Evolutionary conservation across 2,113 vertebrate species (phyloP).

Genomic region (Cavia aperea): DNA sequence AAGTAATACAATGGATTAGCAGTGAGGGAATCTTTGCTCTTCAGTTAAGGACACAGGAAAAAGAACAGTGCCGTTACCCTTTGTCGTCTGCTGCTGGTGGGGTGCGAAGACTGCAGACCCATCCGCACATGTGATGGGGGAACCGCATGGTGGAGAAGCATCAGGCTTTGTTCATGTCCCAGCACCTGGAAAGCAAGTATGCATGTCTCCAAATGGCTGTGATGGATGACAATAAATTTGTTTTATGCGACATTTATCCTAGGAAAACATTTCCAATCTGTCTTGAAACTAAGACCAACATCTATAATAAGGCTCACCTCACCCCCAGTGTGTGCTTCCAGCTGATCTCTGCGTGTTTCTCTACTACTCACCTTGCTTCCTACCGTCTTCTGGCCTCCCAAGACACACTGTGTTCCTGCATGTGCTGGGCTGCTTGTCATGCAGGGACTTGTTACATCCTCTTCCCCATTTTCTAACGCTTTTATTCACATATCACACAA

Average conservation of each 20-base stretch:
- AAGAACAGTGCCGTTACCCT: not conserved
- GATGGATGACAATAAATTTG: not conserved
- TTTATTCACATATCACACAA: not conserved
- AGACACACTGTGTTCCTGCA: not conserved
- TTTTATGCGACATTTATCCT: not conserved
- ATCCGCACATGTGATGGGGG: rapidly evolving
- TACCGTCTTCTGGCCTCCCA: not conserved
- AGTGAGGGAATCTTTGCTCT: not conserved
- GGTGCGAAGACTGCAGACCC: not conserved
- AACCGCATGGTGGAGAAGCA: rapidly evolving
- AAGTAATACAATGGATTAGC: not conserved
- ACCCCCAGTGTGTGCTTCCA: not conserved
- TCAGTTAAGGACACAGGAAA: not conserved
- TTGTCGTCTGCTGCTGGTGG: rapidly evolving
- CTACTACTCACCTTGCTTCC: not conserved
- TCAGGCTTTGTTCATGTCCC: not conserved
- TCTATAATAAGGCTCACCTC: not conserved
- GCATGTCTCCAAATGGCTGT: not conserved
- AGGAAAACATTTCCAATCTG: not conserved
- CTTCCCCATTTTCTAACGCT: not conserved
- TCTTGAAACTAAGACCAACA: not conserved
- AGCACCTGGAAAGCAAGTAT: not conserved
- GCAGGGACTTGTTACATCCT: not conserved
- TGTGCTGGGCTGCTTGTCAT: not conserved
- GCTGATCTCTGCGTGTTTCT: not conserved